These are phyloP conservation scores for Lophius piscatorius DNA, from an alignment of 2,113 vertebrate genomes.

Conservation along the genomic window DNA sequence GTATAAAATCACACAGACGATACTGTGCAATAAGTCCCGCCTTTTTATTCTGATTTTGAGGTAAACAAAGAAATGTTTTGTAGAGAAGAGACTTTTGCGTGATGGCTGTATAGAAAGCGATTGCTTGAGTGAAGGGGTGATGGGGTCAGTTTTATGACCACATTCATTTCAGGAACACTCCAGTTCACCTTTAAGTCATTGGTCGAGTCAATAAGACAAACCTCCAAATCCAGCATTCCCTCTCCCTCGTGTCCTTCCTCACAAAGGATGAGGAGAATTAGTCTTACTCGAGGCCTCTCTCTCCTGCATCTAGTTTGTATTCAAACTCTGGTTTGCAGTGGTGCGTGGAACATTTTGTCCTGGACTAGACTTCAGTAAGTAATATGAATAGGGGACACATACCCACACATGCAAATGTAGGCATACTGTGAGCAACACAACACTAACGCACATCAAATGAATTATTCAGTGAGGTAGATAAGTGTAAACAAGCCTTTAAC, in stretches of 20 bases:
- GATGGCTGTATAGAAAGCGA: no score
- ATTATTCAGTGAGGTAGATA: constrained; percentile 23
- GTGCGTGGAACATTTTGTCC: constrained; percentile 39
- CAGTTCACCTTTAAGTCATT: no score
- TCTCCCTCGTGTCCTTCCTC: not conserved
- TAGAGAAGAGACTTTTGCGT: no score
- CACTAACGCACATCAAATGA: constrained; percentile 1
- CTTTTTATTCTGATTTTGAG: no score
- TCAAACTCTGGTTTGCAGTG: constrained; percentile 8
- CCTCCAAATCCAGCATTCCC: no score
- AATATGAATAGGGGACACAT: not conserved
- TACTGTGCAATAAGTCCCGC: no score
- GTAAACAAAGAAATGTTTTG: no score
- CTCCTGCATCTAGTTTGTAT: constrained; percentile 13
- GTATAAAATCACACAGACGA: no score
- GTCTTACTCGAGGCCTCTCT: constrained; percentile 11
- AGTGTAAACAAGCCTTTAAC: constrained; percentile 13
- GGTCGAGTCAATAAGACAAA: no score
- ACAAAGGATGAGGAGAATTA: not conserved
- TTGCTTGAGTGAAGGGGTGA: no score
- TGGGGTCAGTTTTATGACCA: no score
- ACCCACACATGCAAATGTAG: not conserved
- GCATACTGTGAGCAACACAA: not conserved
- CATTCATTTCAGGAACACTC: no score
- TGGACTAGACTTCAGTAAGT: constrained; percentile 5